Percentiles rank a stretch among this genome's conserved stretches.
These are phyloP conservation scores for Philonicus albiceps DNA, from an alignment of 2,888 invertebrate species.

Conservation along the genomic window DNA sequence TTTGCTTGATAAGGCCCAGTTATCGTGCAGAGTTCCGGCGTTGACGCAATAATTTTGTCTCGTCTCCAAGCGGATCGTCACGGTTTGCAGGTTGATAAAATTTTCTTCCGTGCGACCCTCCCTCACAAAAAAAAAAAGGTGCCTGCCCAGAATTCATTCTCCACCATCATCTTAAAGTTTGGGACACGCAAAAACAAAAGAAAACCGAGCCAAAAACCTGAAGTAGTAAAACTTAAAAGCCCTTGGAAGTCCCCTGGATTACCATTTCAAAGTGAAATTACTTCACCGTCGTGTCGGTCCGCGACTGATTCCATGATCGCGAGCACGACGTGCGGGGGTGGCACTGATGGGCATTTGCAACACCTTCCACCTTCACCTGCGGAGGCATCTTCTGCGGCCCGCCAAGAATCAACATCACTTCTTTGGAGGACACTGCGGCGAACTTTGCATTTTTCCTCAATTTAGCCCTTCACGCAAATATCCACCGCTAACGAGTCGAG, in stretches of 20 bases:
- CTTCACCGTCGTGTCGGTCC: not conserved
- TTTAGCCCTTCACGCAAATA: slow-evolving; percentile 40
- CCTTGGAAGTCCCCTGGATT: slow-evolving; percentile 17
- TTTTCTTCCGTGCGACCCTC: not conserved
- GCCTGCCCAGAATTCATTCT: not conserved
- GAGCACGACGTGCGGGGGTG: not conserved
- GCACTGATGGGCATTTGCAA: not conserved
- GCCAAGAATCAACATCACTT: not conserved
- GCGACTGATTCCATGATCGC: not conserved
- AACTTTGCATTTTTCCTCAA: slow-evolving; percentile 40
- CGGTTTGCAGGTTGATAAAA: not conserved
- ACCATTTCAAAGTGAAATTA: slow-evolving; percentile 32
- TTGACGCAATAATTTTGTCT: not conserved
- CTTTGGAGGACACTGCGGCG: not conserved
- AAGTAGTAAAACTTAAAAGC: slow-evolving; percentile 11
- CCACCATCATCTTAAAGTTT: not conserved
- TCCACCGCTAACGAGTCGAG: slow-evolving; percentile 28
- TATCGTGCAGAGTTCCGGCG: not conserved
- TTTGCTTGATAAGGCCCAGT: not conserved
- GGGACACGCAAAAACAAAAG: not conserved
- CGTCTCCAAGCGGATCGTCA: not conserved
- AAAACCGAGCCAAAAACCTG: not conserved
- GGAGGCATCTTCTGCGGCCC: not conserved
- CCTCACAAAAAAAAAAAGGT: too few species aligned
- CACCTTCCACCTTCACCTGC: not conserved